These are phyloP conservation scores for Acanthosepion pharaonis DNA, from an alignment of 2,888 invertebrate species.

Conservation along the genomic window DNA sequence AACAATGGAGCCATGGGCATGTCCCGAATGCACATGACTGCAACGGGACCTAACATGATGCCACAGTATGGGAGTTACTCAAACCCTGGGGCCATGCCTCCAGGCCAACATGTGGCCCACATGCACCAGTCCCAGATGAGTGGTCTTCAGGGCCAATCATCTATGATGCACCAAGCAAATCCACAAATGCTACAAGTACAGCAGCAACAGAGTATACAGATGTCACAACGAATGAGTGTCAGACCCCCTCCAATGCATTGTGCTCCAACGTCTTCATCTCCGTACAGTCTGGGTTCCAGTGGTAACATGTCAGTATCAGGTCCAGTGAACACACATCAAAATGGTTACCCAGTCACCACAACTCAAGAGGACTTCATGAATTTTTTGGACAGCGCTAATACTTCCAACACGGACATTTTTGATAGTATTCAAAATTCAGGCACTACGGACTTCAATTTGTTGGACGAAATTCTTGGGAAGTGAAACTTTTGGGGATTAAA, in stretches of 20 bases:
- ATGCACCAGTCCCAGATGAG: conserved; percentile 61
- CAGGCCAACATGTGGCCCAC: conserved; percentile 50
- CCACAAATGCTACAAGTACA: conserved; percentile 58
- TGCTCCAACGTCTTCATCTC: conserved; percentile 46
- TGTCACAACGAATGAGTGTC: conserved; percentile 72
- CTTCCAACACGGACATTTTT: conserved; percentile 79
- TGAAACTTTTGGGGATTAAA: background rate
- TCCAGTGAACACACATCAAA: conserved; percentile 49
- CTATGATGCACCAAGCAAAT: conserved; percentile 48
- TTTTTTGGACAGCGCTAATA: conserved; percentile 85
- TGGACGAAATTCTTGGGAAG: conserved; percentile 67
- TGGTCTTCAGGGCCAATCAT: conserved; percentile 60
- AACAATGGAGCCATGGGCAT: conserved; percentile 45
- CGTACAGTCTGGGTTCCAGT: conserved; percentile 45
- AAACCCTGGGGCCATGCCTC: conserved; percentile 62
- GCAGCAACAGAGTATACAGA: conserved; percentile 73
- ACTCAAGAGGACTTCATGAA: conserved; percentile 82
- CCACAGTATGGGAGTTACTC: conserved; percentile 76
- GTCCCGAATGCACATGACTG: conserved; percentile 49
- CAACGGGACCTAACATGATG: conserved; percentile 65
- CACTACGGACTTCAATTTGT: conserved; percentile 62
- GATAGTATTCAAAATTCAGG: conserved; percentile 78
- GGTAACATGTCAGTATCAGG: conserved; percentile 46
- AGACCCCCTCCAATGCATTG: conserved; percentile 51
- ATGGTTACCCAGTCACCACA: conserved; percentile 56